Evolutionary conservation across 2,113 vertebrate genomes (phyloP), one percentile per base, ranked within the genome.

Genomic region (Pelmatolapia mariae): DNA sequence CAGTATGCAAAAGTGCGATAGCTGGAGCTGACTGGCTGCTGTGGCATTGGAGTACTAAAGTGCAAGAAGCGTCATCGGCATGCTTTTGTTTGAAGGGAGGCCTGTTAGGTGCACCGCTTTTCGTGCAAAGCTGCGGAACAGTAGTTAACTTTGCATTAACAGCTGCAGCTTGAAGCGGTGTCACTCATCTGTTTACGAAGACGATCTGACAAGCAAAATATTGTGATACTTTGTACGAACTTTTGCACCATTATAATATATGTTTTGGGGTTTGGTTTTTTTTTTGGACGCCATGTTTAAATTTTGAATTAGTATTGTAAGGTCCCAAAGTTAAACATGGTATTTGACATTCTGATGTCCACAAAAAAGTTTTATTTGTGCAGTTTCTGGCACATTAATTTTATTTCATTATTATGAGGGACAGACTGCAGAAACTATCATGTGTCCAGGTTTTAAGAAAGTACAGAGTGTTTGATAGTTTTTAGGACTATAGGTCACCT

Each of bases 71-170:
- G 22, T 36, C 38, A 26, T 71, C 12, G 8, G 1, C 57, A 50
- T 24, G 80, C 36, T 8, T 26, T 61, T 57, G 24, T 68, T 33
- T 29, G 10, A 7, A 22, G 13, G 26, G n/a, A 79, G 76, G 84
- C 38, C 54, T 61, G 54, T 47, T 76, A 47, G 10, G 24, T 61
- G 5, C 19, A 22, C 36, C 36, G 43, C 45, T 78, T 3, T 78
- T 29, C 10, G 43, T n/a, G 71, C 71, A 50, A 78, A 78, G 71
- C 26, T 78, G 71, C 13, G 71, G 43, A 76, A 76, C 71, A 50
- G 26, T 12, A 12, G 43, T 31, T 78, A 50, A 50, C 43, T 76
- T 76, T 76, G 43, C 43, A 76, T 76, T 50, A 47, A 50, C 43
- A 76, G 71, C 43, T 76, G 71, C 71, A 47, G 43, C 16, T 26